Conservation (phyloP, 2,113 vertebrate genomes). For the Nymphicus hollandicus region DNA sequence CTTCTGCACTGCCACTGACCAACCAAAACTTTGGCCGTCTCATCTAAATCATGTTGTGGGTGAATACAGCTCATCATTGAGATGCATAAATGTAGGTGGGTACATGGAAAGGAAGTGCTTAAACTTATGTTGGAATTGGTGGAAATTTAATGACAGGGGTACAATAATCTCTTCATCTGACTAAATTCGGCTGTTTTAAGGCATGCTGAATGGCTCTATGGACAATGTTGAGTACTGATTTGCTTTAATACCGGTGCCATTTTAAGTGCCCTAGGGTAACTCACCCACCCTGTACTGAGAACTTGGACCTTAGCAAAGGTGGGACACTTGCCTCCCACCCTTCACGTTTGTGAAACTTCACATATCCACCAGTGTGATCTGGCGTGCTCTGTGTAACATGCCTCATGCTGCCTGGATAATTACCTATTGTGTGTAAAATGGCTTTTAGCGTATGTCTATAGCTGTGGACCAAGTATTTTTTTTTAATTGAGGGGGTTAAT, state of each 20-base stretch:
- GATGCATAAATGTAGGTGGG: neutral
- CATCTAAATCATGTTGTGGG: neutral
- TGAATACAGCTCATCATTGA: neutral
- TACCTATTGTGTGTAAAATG: neutral
- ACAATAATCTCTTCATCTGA: neutral
- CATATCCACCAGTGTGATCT: neutral
- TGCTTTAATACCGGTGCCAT: neutral
- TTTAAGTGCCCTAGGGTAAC: neutral
- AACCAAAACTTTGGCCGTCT: neutral
- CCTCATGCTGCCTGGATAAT: neutral
- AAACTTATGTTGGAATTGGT: neutral
- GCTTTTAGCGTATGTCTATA: neutral
- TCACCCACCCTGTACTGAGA: neutral
- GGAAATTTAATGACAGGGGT: neutral
- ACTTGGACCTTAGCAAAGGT: neutral
- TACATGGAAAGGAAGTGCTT: neutral
- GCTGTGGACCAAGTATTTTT: neutral
- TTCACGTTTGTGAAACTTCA: neutral
- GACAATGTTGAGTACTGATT: neutral
- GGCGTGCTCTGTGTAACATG: accelerated
- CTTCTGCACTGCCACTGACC: neutral
- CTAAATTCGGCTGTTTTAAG: neutral
- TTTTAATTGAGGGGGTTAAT: neutral
- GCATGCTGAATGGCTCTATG: neutral
- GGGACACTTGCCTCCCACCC: accelerated